Evolutionary conservation across 2,797 vertebrate species (phyloP).

Genomic region (Arrhamphus sclerolepis): DNA sequence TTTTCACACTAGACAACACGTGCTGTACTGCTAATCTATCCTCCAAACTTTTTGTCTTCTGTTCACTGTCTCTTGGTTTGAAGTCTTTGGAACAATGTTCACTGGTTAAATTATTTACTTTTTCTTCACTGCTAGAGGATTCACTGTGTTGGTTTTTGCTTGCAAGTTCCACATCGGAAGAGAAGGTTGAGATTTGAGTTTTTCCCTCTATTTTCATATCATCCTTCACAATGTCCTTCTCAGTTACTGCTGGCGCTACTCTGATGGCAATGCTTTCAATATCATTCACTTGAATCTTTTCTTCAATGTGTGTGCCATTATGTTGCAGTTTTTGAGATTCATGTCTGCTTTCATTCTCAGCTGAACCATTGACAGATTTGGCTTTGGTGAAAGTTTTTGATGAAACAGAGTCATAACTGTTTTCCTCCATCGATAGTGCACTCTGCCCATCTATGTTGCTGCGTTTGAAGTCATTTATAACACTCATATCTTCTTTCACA

Average conservation of each 20-base stretch:
- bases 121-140: constrained; percentile 23
- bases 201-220: constrained; percentile 22
- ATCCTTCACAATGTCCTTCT: constrained; percentile 28
- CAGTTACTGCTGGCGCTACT: constrained; percentile 48
- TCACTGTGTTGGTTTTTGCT: constrained; percentile 21
- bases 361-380: constrained; percentile 6
- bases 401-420: constrained; percentile 11
- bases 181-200: neutral
- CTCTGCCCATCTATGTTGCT: constrained; percentile 14
- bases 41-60: constrained; percentile 19
- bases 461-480: constrained; percentile 27
- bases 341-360: constrained; percentile 18
- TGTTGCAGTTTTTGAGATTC: constrained; percentile 9
- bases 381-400: constrained; percentile 19
- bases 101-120: constrained; percentile 19
- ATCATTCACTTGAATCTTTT: constrained; percentile 26
- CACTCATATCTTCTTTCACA: constrained; percentile 29
- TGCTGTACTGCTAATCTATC: constrained; percentile 36
- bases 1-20: constrained; percentile 45
- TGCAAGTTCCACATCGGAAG: constrained; percentile 7
- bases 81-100: constrained; percentile 16
- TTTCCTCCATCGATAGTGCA: constrained; percentile 28
- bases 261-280: constrained; percentile 65
- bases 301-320: constrained; percentile 12
- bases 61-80: constrained; percentile 18